Percentiles rank a stretch among this genome's conserved stretches.
phyloP scores from a whole-genome alignment of 2,797 vertebrate genomes.

The Eulemur albifrons region DNA sequence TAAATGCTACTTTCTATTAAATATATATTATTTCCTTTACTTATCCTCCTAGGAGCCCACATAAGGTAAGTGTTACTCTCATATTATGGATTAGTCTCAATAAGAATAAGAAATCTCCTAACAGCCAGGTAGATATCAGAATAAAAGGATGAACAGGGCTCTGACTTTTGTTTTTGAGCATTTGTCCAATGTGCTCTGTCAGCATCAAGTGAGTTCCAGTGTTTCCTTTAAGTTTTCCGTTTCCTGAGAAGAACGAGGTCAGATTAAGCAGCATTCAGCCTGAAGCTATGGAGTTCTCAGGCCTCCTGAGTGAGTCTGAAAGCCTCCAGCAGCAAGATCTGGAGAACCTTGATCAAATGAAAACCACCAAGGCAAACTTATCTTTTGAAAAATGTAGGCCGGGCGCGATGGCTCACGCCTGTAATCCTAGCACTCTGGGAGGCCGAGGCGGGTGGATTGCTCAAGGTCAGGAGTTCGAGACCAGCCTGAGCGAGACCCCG shows the following conservation, averaged over 20 bases:
- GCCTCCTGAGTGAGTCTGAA: slow-evolving; percentile 18
- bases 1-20: neutral
- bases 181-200: neutral
- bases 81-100: slow-evolving; percentile 20
- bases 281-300: neutral
- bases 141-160: neutral
- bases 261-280: slow-evolving; percentile 35
- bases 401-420: too few relatives aligned
- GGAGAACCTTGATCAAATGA: slow-evolving; percentile 49
- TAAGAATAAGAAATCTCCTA: neutral
- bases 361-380: neutral
- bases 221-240: slow-evolving; percentile 51
- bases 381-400: slow-evolving; percentile 36
- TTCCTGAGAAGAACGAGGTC: slow-evolving; percentile 46
- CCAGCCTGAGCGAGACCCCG: too few relatives aligned
- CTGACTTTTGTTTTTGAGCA: slow-evolving; percentile 1
- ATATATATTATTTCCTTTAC: neutral
- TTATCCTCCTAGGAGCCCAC: neutral
- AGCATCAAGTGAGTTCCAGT: neutral
- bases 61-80: neutral
- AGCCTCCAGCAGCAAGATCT: slow-evolving; percentile 53
- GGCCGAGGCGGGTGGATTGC: too few relatives aligned
- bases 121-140: neutral
- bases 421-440: too few relatives aligned
- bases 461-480: too few relatives aligned